Percentiles rank a stretch among this genome's conserved stretches.
These are phyloP conservation scores for Eubasilissa regina DNA, from an alignment of 1,140 invertebrate species.

Conservation along the genomic window DNA sequence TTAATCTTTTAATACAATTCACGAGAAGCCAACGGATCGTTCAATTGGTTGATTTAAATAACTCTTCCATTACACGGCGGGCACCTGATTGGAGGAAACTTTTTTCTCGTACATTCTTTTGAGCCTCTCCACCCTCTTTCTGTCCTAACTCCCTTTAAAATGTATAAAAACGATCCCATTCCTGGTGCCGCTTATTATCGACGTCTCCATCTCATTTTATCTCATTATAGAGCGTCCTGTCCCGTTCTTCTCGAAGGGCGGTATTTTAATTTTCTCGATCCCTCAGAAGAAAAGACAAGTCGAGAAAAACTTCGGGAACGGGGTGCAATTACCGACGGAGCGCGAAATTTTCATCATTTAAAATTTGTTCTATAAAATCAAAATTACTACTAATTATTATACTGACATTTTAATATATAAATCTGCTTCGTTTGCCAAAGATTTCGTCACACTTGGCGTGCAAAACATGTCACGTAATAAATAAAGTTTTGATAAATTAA, in stretches of 20 bases:
- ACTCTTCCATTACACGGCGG: constrained; percentile 22
- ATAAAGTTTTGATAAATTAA: too few species aligned
- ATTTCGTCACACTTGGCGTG: too few species aligned
- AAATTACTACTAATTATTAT: too few species aligned
- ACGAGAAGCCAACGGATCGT: neutral
- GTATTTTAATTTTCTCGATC: constrained; percentile 19
- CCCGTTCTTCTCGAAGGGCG: constrained; percentile 21
- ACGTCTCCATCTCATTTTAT: constrained; percentile 48
- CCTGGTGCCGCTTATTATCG: constrained; percentile 44
- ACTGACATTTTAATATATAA: too few species aligned
- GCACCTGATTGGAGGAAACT: constrained; percentile 33
- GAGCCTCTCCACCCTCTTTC: neutral
- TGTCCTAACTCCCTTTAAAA: constrained; percentile 2
- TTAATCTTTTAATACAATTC: constrained; percentile 19
- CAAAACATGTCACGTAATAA: too few species aligned
- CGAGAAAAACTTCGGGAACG: too few species aligned
- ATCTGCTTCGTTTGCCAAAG: too few species aligned
- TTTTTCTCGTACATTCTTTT: constrained; percentile 19
- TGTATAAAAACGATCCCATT: constrained; percentile 19
- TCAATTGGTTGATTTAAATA: neutral
- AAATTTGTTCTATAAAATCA: too few species aligned
- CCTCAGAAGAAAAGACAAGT: neutral
- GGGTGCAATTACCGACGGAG: too few species aligned
- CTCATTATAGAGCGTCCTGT: constrained; percentile 51
- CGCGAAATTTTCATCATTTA: too few species aligned